Percentiles rank a stretch among this genome's conserved stretches.
phyloP scores from a whole-genome alignment of 2,113 vertebrate genomes.

The Gymnarchus niloticus region DNA sequence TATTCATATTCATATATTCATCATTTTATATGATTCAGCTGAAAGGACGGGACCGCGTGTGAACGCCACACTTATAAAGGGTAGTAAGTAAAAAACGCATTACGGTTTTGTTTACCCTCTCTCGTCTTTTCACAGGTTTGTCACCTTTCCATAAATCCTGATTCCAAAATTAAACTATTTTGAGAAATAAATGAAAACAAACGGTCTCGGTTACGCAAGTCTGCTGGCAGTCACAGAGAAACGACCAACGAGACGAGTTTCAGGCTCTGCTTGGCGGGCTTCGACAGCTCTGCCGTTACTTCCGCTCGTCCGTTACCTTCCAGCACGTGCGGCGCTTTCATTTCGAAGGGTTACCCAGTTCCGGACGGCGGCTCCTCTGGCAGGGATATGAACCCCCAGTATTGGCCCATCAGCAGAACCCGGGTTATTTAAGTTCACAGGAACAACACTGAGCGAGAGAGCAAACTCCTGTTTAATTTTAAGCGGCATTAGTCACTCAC shows the following conservation, averaged over 20 bases:
- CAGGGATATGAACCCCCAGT: not conserved
- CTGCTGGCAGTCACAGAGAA: not conserved
- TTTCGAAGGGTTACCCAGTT: not conserved
- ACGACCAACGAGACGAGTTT: not conserved
- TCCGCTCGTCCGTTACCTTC: not conserved
- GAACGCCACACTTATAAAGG: too few species aligned
- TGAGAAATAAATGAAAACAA: not conserved
- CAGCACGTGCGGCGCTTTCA: not conserved
- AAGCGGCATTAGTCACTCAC: slow-evolving; percentile 44
- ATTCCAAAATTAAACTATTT: not conserved
- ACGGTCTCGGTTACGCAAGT: not conserved
- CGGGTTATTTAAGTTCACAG: slow-evolving; percentile 56
- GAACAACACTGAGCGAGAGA: slow-evolving; percentile 41
- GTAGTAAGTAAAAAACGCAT: not conserved
- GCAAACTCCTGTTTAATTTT: slow-evolving; percentile 49
- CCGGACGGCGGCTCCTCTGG: too few species aligned
- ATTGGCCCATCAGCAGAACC: not conserved
- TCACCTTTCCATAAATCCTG: not conserved
- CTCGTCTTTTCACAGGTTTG: not conserved
- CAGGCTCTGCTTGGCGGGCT: too few species aligned
- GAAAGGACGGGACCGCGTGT: too few species aligned
- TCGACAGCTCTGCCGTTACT: not conserved
- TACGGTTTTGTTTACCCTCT: not conserved
- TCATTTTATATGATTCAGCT: too few species aligned
- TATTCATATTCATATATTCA: too few species aligned